Base-by-base conservation (phyloP, 1,140 invertebrate genomes). In the Matsumurasca onukii region DNA sequence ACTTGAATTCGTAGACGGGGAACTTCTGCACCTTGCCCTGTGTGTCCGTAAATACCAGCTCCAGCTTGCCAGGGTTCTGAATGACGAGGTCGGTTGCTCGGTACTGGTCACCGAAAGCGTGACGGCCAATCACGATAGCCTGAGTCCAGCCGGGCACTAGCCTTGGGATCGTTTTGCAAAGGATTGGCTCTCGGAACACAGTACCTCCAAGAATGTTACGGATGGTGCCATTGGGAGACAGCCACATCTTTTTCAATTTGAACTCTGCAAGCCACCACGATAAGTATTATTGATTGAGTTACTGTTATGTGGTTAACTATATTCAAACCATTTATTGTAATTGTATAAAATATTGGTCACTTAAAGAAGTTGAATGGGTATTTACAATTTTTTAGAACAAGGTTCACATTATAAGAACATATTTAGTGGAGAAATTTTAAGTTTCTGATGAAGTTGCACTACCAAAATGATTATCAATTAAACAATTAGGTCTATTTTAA, bases 171-270 rank as follows among this genome's bases (percentile, higher is more conserved):
- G 88, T 94, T 76, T 91, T 86, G 79, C 93, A 96, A 29, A 97
- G 79, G 74, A 96, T 96, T 5, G 94, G 93, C 77, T 95, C 94
- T 57, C 94, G 83, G 80, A 96, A 96, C 17, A 95, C 93, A 0
- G 93, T 95, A 1, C 93, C 93, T 3, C 93, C 93, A 17, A 96
- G 81, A 75, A 96, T 95, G 78, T 96, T 95, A 75, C 94, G 83
- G 73, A 96, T 94, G 0, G 94, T 95, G 20, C 94, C 94, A 79
- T 96, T 96, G 0, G 94, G 94, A 67, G 89, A 92, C 17, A 89
- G 84, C 93, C 93, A 96, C 94, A 96, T 96, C 78, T 94, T 91
- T 80, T 96, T 96, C 73, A 96, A 78, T 65, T 94, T 93, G 78
- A 95, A 96, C 82, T 96, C 94, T 92, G 78, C 39, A 80, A 77